Conservation (phyloP, 2,888 invertebrate species). For the Eristalinus sepulchralis region DNA sequence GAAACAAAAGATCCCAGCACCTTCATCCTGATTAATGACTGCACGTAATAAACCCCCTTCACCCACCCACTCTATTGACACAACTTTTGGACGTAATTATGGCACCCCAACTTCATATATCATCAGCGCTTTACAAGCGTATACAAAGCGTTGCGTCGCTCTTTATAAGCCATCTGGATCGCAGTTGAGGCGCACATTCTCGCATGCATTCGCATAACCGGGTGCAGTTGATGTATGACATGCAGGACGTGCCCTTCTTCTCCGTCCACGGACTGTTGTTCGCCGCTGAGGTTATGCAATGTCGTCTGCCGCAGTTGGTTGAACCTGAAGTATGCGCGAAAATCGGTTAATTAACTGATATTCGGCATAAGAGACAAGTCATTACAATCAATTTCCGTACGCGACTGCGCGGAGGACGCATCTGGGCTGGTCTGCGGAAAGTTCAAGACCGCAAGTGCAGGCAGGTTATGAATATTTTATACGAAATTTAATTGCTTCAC, state of each 20-base stretch:
- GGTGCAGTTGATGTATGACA: not conserved
- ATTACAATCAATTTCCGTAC: slow-evolving; percentile 21
- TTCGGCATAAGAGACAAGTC: not conserved
- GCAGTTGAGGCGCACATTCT: not conserved
- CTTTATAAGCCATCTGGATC: slow-evolving; percentile 11
- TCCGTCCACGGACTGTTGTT: not conserved
- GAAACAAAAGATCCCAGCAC: slow-evolving; percentile 10
- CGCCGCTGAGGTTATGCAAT: slow-evolving; percentile 1
- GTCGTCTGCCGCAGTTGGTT: not conserved
- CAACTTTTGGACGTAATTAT: slow-evolving; percentile 5
- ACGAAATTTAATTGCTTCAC: slow-evolving; percentile 21
- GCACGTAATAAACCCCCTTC: not conserved
- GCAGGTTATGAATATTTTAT: slow-evolving; percentile 24
- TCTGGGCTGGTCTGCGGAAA: not conserved
- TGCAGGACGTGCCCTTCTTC: not conserved
- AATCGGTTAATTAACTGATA: slow-evolving; percentile 19
- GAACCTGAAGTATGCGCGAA: not conserved
- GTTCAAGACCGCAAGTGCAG: not conserved
- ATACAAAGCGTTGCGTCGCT: slow-evolving; percentile 1
- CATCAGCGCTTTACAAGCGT: not conserved
- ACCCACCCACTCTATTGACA: not conserved
- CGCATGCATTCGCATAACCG: not conserved
- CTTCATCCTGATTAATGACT: slow-evolving; percentile 41
- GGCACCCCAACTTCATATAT: slow-evolving; percentile 6
- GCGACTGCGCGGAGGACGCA: not conserved